Conservation (phyloP, 2,888 invertebrate species). For the Nemotelus nigrinus region DNA sequence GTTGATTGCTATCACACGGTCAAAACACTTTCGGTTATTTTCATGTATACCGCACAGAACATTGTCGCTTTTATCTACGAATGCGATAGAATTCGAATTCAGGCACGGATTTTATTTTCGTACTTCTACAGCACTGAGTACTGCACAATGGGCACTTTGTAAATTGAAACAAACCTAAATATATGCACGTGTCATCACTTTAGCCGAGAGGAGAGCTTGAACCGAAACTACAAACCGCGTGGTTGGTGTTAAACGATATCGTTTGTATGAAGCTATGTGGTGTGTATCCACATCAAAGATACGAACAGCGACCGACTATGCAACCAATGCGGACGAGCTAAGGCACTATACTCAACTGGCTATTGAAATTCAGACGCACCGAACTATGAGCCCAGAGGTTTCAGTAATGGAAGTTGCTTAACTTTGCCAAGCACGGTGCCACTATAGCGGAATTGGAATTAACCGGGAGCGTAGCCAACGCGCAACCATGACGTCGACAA, state of each 20-base stretch:
- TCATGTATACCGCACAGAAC: not conserved
- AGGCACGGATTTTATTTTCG: not conserved
- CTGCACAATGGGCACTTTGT: not conserved
- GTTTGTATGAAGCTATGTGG: not conserved
- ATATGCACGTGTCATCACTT: slow-evolving; percentile 42
- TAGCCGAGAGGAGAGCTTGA: slow-evolving; percentile 1
- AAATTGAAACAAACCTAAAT: slow-evolving; percentile 8
- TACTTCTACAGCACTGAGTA: not conserved
- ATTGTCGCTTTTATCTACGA: slow-evolving; percentile 1
- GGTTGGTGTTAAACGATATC: not conserved
- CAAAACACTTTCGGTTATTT: slow-evolving; percentile 29
- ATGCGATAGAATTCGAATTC: not conserved
- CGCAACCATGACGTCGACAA: slow-evolving; percentile 7
- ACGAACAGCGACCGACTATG: no score
- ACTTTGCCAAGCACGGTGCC: not conserved
- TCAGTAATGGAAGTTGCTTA: not conserved
- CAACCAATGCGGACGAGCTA: slow-evolving; percentile 2
- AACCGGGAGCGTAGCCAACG: not conserved
- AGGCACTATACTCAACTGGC: slow-evolving; percentile 29
- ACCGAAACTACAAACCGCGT: not conserved
- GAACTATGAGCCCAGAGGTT: not conserved
- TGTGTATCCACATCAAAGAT: no score
- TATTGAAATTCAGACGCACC: not conserved
- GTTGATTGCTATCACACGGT: slow-evolving; percentile 27
- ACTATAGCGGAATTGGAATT: not conserved